Conservation (phyloP, 2,797 vertebrate species). For the Kryptopterus vitreolus region DNA sequence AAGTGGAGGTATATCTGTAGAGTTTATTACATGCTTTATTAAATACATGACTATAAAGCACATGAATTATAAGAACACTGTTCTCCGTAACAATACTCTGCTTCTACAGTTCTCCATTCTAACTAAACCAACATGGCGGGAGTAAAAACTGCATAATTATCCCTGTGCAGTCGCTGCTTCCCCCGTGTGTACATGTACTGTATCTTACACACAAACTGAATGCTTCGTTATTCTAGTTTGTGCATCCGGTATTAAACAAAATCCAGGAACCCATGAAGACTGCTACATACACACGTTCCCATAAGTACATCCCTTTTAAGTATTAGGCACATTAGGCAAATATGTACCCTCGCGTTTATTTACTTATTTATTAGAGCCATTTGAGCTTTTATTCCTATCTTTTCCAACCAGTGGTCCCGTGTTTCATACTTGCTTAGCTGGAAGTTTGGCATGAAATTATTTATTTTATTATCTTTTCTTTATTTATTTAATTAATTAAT, state of each 20-base stretch:
- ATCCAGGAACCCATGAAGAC: not conserved
- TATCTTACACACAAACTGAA: not conserved
- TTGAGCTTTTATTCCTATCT: not conserved
- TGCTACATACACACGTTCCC: no score
- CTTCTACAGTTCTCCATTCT: not conserved
- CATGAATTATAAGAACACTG: slow-evolving; percentile 3
- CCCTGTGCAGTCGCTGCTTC: not conserved
- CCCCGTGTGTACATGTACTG: not conserved
- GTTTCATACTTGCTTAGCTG: no score
- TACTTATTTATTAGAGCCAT: not conserved
- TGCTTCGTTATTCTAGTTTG: not conserved
- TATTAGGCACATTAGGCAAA: not conserved
- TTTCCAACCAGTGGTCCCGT: no score
- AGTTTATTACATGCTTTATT: slow-evolving; percentile 30
- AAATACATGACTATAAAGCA: slow-evolving; percentile 22
- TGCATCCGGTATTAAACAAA: not conserved
- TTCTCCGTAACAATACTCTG: slow-evolving; percentile 17
- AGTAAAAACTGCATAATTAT: not conserved
- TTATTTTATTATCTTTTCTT: no score
- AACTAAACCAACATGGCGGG: not conserved
- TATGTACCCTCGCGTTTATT: not conserved
- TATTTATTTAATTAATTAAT: no score
- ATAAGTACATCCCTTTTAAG: not conserved
- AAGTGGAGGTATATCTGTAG: no score
- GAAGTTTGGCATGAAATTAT: no score